Evolutionary conservation across 2,888 invertebrate species (phyloP).

Genomic region (Tromatobia lineatoria): DNA sequence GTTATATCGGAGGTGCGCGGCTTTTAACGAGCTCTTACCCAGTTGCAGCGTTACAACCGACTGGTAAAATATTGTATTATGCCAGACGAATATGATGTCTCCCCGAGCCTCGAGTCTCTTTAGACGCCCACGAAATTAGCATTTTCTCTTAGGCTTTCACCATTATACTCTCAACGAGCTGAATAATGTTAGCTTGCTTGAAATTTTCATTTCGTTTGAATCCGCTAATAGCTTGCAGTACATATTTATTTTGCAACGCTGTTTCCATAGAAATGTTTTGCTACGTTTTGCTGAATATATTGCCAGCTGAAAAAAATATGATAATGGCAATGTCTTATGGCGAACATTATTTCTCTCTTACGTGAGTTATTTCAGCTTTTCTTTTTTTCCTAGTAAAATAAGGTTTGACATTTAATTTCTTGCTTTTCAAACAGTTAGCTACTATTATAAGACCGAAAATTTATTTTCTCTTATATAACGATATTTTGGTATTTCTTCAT

Average conservation of each 20-base stretch:
- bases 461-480: no score
- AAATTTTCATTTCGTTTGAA: slow-evolving; percentile 47
- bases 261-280: neutral
- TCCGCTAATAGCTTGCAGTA: slow-evolving; percentile 1
- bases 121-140: slow-evolving; percentile 65
- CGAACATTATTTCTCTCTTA: no score
- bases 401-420: no score
- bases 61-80: slow-evolving; percentile 60
- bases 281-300: neutral
- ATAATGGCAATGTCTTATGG: no score
- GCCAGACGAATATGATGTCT: slow-evolving; percentile 70
- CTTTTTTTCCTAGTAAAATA: no score
- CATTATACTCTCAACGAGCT: slow-evolving; percentile 54
- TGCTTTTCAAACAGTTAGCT: no score
- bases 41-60: slow-evolving; percentile 49
- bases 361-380: no score
- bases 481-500: no score
- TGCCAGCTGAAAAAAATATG: no score
- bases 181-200: slow-evolving; percentile 18
- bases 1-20: slow-evolving; percentile 72
- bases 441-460: no score
- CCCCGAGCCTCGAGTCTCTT: slow-evolving; percentile 63
- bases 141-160: slow-evolving; percentile 63
- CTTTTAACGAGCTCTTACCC: slow-evolving; percentile 78
- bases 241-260: neutral